A percentile compares a stretch with the other conserved stretches of the same genome.
Evolutionary conservation across 2,113 vertebrate species (phyloP).

Genomic region (Chaetorhynchus papuensis): DNA sequence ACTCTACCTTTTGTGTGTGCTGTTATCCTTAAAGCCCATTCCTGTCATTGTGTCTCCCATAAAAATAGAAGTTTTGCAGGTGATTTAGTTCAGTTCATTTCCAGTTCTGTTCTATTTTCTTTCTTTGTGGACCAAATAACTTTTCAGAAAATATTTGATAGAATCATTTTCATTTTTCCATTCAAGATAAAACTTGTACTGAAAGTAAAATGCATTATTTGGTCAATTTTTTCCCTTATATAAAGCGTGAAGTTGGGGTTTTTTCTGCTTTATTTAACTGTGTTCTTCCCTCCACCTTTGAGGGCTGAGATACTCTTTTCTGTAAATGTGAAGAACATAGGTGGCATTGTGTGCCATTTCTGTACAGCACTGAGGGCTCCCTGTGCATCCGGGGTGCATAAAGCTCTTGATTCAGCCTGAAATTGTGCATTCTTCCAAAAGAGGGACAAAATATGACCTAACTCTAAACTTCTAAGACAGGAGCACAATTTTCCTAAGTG

Average conservation of each 20-base stretch:
- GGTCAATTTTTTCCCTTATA: neutral
- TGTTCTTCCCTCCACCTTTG: neutral
- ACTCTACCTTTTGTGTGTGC: conserved; percentile 1
- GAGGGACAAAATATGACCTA: neutral
- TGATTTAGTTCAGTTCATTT: conserved; percentile 27
- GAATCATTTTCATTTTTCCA: conserved; percentile 26
- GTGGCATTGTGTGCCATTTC: neutral
- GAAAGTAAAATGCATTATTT: conserved; percentile 1
- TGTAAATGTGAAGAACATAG: neutral
- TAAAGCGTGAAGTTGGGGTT: neutral
- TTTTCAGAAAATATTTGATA: conserved; percentile 15
- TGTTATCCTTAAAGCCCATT: conserved; percentile 17
- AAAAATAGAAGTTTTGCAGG: conserved; percentile 9
- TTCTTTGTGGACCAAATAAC: conserved; percentile 6
- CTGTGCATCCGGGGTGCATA: neutral
- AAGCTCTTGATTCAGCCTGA: neutral
- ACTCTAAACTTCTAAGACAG: neutral
- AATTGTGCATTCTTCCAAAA: neutral
- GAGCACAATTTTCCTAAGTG: neutral
- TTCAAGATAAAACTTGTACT: conserved; percentile 7
- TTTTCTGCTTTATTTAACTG: neutral
- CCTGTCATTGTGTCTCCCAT: neutral
- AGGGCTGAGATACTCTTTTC: neutral
- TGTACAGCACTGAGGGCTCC: neutral
- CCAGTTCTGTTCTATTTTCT: neutral